A percentile compares a stretch with the other conserved stretches of the same genome.
Evolutionary conservation across 2,797 vertebrate species (phyloP).

Genomic region (Lagorchestes hirsutus): DNA sequence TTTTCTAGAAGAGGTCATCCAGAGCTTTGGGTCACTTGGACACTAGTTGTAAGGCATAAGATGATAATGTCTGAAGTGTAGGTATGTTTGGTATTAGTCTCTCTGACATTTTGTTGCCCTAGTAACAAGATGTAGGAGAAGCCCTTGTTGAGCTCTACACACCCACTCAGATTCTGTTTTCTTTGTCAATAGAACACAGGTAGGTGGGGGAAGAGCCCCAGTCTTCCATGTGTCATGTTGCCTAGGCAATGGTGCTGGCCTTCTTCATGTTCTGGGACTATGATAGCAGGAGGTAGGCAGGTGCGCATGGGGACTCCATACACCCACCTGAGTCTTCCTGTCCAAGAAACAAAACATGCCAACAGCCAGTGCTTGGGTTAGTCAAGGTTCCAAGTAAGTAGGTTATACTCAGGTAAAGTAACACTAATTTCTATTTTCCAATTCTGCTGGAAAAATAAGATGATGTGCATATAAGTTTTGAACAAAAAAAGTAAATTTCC

Average conservation of each 20-base stretch:
- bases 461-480: neutral
- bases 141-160: neutral
- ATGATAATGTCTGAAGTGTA: neutral
- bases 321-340: neutral
- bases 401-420: slow-evolving; percentile 4
- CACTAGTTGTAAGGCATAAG: neutral
- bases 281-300: neutral
- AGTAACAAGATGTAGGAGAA: slow-evolving; percentile 23
- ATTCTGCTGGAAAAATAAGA: slow-evolving; percentile 10
- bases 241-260: slow-evolving; percentile 21
- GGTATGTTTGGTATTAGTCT: neutral
- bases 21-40: neutral
- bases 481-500: neutral
- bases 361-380: neutral
- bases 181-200: slow-evolving; percentile 41
- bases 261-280: neutral
- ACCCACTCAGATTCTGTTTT: slow-evolving; percentile 37
- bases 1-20: neutral
- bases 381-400: slow-evolving; percentile 25
- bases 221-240: slow-evolving; percentile 14
- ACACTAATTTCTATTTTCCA: neutral
- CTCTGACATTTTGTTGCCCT: slow-evolving; percentile 1
- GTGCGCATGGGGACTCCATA: slow-evolving; percentile 1
- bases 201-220: neutral
- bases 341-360: slow-evolving; percentile 13